Percentiles rank a stretch among this genome's conserved stretches.
Conservation (phyloP, 2,888 invertebrate genomes). For the Callyntrura guangdongensis region DNA sequence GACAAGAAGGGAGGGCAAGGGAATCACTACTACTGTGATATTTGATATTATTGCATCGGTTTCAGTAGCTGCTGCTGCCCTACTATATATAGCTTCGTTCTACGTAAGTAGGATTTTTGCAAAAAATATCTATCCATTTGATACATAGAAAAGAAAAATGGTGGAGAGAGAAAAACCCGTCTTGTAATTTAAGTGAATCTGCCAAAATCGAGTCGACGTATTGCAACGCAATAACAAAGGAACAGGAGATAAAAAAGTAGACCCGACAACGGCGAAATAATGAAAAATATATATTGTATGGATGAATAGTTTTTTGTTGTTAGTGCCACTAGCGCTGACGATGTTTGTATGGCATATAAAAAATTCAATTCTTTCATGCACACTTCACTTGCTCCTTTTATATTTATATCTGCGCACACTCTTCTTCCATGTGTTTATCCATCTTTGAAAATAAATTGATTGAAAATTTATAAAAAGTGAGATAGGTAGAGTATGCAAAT, state of each 20-base stretch:
- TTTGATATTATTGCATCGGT: conserved; percentile 40
- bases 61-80: not conserved
- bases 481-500: conserved; percentile 8
- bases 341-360: conserved; percentile 6
- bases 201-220: conserved; percentile 44
- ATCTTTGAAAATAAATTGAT: conserved; percentile 46
- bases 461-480: conserved; percentile 44
- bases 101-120: not conserved
- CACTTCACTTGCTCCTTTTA: conserved; percentile 36
- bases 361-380: conserved; percentile 54
- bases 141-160: not conserved
- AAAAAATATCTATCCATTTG: conserved; percentile 8
- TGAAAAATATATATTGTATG: conserved; percentile 49
- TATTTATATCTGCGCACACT: too few relatives aligned
- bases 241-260: conserved; percentile 61
- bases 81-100: not conserved
- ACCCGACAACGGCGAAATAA: conserved; percentile 37
- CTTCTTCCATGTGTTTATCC: not conserved
- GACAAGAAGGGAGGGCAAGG: not conserved
- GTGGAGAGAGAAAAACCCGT: conserved; percentile 2
- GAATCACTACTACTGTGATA: not conserved
- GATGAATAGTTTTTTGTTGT: conserved; percentile 32
- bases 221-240: conserved; percentile 32
- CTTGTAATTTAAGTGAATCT: conserved; percentile 57
- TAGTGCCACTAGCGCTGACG: not conserved